phyloP scores from a whole-genome alignment of 2,888 invertebrate genomes.

The Drosophila koepferae region DNA sequence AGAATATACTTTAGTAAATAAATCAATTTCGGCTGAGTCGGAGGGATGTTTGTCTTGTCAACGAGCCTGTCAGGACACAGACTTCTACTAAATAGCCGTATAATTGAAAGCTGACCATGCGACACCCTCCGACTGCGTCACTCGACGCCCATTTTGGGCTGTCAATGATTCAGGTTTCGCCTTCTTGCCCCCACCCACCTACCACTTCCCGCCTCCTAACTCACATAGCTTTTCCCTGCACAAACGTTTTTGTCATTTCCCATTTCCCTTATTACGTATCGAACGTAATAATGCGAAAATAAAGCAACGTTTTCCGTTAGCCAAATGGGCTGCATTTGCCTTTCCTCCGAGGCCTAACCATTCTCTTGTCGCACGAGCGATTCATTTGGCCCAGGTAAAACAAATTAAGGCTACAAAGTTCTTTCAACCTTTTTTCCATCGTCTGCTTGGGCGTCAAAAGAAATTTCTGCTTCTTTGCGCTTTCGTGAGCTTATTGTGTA shows the following conservation, averaged over 20 bases:
- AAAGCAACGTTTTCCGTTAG: constrained; percentile 15
- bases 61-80: constrained; percentile 24
- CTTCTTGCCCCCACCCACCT: too few relatives aligned
- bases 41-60: constrained; percentile 36
- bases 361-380: constrained; percentile 68
- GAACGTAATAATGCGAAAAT: constrained; percentile 32
- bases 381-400: constrained; percentile 33
- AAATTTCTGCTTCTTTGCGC: constrained; percentile 47
- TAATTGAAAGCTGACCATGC: constrained; percentile 66
- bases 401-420: constrained; percentile 55
- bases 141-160: constrained; percentile 22
- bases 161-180: constrained; percentile 31
- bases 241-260: constrained; percentile 40
- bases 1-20: constrained; percentile 37
- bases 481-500: constrained; percentile 27
- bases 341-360: constrained; percentile 42
- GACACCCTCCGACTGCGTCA: constrained; percentile 23
- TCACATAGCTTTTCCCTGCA: neutral
- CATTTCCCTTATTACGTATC: constrained; percentile 48
- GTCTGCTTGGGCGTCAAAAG: neutral
- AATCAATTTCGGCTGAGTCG: constrained; percentile 54
- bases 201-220: too few relatives aligned
- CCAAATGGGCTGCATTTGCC: constrained; percentile 36
- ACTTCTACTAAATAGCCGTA: constrained; percentile 58
- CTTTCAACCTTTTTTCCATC: constrained; percentile 51